phyloP scores from a whole-genome alignment of 2,888 invertebrate genomes.

The Hirtodrosophila duncani region DNA sequence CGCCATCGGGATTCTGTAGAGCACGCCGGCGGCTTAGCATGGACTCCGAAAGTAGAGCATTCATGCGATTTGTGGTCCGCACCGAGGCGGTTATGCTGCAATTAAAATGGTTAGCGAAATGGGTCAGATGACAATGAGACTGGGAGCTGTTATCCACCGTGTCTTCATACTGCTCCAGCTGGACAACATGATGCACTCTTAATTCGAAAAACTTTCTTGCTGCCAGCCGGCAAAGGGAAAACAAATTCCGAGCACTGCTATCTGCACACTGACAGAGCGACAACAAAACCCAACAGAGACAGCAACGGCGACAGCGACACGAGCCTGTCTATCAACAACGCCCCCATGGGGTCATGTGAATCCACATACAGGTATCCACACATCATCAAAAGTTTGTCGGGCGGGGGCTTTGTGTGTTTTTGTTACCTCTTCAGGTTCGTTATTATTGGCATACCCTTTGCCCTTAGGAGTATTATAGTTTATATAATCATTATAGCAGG shows the following conservation, averaged over 20 bases:
- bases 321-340: conserved; percentile 32
- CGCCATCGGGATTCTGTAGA: conserved; percentile 44
- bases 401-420: conserved; percentile 62
- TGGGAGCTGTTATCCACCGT: conserved; percentile 50
- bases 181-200: conserved; percentile 51
- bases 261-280: conserved; percentile 66
- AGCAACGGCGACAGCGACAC: conserved; percentile 56
- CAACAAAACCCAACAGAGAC: conserved; percentile 34
- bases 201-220: conserved; percentile 1
- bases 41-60: conserved; percentile 76
- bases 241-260: conserved; percentile 65
- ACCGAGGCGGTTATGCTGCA: conserved; percentile 78
- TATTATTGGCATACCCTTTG: conserved; percentile 6
- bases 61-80: conserved; percentile 77
- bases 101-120: neutral
- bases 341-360: neutral
- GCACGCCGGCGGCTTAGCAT: conserved; percentile 70
- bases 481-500: too few species aligned
- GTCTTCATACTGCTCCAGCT: conserved; percentile 73
- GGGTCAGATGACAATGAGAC: neutral
- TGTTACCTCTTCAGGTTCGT: conserved; percentile 18
- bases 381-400: conserved; percentile 38
- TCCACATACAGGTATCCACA: conserved; percentile 37
- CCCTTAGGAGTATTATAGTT: conserved; percentile 1
- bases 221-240: conserved; percentile 49